These are phyloP conservation scores for Bambusicola thoracicus DNA, from an alignment of 2,113 vertebrate genomes.

Conservation along the genomic window DNA sequence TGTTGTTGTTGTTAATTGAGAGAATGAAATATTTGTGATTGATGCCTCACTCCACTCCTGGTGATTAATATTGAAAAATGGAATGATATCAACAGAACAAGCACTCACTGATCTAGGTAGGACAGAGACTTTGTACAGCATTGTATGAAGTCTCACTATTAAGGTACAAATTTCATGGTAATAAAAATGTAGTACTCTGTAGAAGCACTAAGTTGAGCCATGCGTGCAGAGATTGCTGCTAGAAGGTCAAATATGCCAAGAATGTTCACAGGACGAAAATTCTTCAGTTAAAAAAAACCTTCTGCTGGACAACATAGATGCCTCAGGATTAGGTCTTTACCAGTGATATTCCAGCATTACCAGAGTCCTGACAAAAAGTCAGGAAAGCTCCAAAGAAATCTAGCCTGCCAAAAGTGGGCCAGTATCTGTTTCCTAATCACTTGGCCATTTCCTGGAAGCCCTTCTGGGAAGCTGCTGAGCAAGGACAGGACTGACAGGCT, in stretches of 20 bases:
- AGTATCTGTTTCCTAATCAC: neutral
- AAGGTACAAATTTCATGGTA: neutral
- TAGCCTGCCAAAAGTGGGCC: neutral
- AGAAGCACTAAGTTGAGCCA: neutral
- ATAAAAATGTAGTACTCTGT: neutral
- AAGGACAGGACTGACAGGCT: neutral
- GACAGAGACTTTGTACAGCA: neutral
- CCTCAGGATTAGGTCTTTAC: constrained; percentile 16
- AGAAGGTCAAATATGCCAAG: neutral
- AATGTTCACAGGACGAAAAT: neutral
- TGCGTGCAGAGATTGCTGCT: neutral
- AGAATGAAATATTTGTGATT: neutral
- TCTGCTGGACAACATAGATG: neutral
- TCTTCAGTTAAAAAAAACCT: neutral
- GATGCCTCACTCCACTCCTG: neutral
- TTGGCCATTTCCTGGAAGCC: neutral
- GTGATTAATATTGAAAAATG: neutral
- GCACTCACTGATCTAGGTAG: neutral
- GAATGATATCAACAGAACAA: neutral
- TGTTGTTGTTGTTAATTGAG: neutral
- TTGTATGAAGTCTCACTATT: neutral
- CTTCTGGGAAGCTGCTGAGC: neutral
- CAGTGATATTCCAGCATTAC: neutral
- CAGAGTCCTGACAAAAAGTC: neutral
- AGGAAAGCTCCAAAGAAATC: neutral